phyloP scores from a whole-genome alignment of 2,888 invertebrate genomes.

The Trissolcus brochymenae region DNA sequence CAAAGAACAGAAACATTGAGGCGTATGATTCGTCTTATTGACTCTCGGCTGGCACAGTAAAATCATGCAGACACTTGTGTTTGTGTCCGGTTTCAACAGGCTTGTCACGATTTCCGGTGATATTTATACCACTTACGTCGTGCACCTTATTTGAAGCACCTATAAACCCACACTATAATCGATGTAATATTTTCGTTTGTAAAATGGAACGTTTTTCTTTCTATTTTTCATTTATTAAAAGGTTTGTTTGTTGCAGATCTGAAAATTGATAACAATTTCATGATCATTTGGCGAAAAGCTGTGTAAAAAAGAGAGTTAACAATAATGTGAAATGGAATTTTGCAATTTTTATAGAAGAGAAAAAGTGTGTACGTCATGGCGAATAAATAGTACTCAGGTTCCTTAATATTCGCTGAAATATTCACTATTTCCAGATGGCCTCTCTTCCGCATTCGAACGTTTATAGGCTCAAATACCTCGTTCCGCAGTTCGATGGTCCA shows the following conservation, averaged over 20 bases:
- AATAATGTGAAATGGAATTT: no score
- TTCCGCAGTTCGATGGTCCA: conserved; percentile 42
- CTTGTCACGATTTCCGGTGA: conserved; percentile 30
- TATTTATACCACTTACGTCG: conserved; percentile 25
- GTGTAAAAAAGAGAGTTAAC: no score
- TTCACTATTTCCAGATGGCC: conserved; percentile 70
- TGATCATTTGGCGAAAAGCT: no score
- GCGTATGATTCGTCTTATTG: not conserved
- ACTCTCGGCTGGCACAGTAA: conserved; percentile 13
- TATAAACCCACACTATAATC: not conserved
- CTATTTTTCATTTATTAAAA: no score
- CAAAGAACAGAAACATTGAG: not conserved
- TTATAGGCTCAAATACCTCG: conserved; percentile 42
- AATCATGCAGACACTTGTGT: conserved; percentile 36
- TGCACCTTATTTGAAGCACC: conserved; percentile 6
- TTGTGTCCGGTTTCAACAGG: conserved; percentile 39
- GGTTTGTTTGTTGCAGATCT: no score
- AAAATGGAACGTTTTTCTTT: no score
- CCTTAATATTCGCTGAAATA: conserved; percentile 68
- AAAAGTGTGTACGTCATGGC: conserved; percentile 41
- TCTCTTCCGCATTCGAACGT: conserved; percentile 40
- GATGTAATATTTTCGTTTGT: no score
- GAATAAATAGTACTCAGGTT: conserved; percentile 52
- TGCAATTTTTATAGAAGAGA: conserved; percentile 30
- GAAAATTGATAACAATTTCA: no score